A percentile compares a stretch with the other conserved stretches of the same genome.
Conservation (phyloP, 2,797 vertebrate genomes). For the Esox masquinongy region DNA sequence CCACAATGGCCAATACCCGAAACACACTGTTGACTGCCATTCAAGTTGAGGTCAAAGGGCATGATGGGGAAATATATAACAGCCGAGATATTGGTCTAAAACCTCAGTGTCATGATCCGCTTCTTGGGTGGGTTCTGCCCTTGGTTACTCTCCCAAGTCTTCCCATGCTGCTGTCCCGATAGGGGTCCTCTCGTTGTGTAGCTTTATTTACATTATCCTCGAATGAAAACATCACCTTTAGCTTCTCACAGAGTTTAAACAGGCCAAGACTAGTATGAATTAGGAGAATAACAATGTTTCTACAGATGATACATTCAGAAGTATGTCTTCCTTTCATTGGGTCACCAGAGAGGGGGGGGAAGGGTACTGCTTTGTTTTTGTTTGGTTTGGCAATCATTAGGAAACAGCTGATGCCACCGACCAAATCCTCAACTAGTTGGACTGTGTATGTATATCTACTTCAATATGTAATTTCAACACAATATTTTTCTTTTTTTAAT, state of each 20-base stretch:
- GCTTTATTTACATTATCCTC: constrained; percentile 57
- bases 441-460: constrained; percentile 24
- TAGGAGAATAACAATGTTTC: neutral
- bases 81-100: constrained; percentile 47
- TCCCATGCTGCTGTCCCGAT: constrained; percentile 71
- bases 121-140: constrained; percentile 73
- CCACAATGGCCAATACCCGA: neutral
- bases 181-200: constrained; percentile 50
- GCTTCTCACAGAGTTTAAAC: constrained; percentile 53
- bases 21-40: constrained; percentile 19
- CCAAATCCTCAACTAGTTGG: constrained; percentile 31
- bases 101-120: constrained; percentile 54
- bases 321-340: constrained; percentile 31
- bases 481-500: neutral
- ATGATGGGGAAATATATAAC: constrained; percentile 7
- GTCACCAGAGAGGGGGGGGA: constrained; percentile 51
- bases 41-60: constrained; percentile 26
- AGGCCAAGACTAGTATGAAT: constrained; percentile 69
- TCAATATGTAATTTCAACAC: neutral
- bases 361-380: constrained; percentile 61
- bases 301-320: neutral
- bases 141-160: constrained; percentile 35
- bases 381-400: constrained; percentile 64
- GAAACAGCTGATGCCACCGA: constrained; percentile 44
- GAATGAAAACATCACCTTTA: neutral